Evolutionary conservation across 2,888 invertebrate species (phyloP), one percentile per base, ranked within the genome.

Genomic region (Spisula subtruncata): DNA sequence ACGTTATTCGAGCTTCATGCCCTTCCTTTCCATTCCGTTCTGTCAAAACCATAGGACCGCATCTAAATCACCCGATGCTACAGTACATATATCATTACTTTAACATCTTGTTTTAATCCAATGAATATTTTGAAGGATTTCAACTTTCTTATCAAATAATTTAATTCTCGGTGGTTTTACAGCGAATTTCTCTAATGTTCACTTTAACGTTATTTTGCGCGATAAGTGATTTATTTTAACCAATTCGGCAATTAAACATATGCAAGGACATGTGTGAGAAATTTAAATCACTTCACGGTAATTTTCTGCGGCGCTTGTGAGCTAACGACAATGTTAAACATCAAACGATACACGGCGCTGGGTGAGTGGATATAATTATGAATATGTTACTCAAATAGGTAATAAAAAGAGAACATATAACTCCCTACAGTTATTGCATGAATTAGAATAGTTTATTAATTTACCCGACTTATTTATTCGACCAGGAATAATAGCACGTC

Each of bases 271-370:
- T 80, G 85, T 80, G 79, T 79, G 80, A 79, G n/a, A 80, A 85
- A 85, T 85, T 80, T 56, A 85, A 85, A 85, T 80, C 80, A 56
- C 80, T 84, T 80, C 79, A 54, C 54, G 85, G 85, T 80, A 85
- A 85, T 80, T 80, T 80, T 79, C 35, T 75, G 75, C 75, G 32
- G 79, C 80, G 79, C 80, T 85, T 51, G 54, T 60, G 56, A 32
- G n/a, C 35, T 35, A 56, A 56, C n/a, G 32, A 80, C 75, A 80
- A 56, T 75, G 60, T 66, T 29, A 83, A 56, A 87, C 87, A 54
- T 87, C 87, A 87, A 87, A 87, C 87, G 75, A 87, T 35, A 54
- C 35, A 35, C 51, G 71, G 82, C 87, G 48, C 83, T 75, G 87
- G 16, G 87, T 51, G 12, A 25, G 46, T 82, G 66, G 75, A 87